These are phyloP conservation scores for Sialis fuliginosa DNA, from an alignment of 2,888 invertebrate genomes.

Conservation along the genomic window DNA sequence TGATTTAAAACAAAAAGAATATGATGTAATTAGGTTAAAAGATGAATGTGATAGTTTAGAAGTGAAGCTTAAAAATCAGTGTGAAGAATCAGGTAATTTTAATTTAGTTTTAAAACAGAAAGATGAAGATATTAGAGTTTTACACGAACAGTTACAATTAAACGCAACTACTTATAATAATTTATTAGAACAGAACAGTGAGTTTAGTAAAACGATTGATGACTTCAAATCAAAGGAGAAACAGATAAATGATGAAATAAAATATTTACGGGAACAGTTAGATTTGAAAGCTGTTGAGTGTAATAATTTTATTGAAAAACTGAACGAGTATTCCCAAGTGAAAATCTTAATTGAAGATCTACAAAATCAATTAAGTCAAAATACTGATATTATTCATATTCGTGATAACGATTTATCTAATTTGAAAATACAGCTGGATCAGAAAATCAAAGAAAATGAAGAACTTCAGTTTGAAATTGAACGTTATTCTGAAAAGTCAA, in stretches of 20 bases:
- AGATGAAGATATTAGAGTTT: not conserved
- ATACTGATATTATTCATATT: conserved; percentile 25
- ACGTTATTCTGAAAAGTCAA: too few species aligned
- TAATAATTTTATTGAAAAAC: not conserved
- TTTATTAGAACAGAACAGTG: not conserved
- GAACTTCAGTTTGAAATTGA: too few species aligned
- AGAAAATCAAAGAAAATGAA: too few species aligned
- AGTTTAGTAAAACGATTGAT: not conserved
- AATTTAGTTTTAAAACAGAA: not conserved
- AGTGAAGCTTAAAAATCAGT: too few species aligned
- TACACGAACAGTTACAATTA: not conserved
- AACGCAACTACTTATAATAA: not conserved
- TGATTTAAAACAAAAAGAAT: too few species aligned
- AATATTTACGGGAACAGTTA: not conserved
- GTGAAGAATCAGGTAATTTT: too few species aligned
- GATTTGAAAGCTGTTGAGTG: not conserved
- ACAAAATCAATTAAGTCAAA: conserved; percentile 16
- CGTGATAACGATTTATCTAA: conserved; percentile 19
- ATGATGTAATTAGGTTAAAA: too few species aligned
- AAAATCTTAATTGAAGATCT: conserved; percentile 15
- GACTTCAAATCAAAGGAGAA: not conserved
- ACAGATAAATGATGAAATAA: not conserved
- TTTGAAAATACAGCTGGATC: conserved; percentile 15
- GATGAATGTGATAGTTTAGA: too few species aligned
- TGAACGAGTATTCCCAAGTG: conserved; percentile 12